Conservation (phyloP, 2,888 invertebrate genomes). For the Macaria liturata region DNA sequence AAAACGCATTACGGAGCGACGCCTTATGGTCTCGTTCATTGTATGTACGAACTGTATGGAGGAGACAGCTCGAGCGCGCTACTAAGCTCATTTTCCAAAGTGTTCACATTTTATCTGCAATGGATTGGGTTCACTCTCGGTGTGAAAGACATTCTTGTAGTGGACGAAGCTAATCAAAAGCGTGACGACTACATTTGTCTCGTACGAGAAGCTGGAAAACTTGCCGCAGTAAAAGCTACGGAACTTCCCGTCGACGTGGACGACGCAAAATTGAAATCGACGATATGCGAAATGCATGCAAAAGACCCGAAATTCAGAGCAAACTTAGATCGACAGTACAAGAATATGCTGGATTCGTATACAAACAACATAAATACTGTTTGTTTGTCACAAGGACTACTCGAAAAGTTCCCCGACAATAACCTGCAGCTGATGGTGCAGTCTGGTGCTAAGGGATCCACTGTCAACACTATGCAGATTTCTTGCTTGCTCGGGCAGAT, state of each 20-base stretch:
- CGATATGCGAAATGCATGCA: constrained; percentile 87
- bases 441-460: constrained; percentile 99
- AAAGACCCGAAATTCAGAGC: constrained; percentile 90
- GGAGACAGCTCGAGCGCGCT: constrained; percentile 91
- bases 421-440: constrained; percentile 99
- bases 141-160: constrained; percentile 96
- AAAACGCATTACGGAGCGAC: constrained; percentile 99
- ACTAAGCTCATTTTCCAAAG: constrained; percentile 94
- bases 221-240: constrained; percentile 87
- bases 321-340: constrained; percentile 92
- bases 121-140: constrained; percentile 97
- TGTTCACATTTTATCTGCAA: constrained; percentile 96
- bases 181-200: constrained; percentile 87
- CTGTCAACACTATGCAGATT: constrained; percentile 99
- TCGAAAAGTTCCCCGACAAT: constrained; percentile 95
- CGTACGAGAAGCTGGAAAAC: constrained; percentile 85
- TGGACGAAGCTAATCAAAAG: constrained; percentile 87
- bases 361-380: constrained; percentile 95
- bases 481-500: constrained; percentile 99
- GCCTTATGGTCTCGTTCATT: constrained; percentile 96
- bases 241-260: constrained; percentile 85
- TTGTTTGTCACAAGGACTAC: constrained; percentile 92
- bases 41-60: constrained; percentile 97
- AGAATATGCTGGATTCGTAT: constrained; percentile 89
- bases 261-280: constrained; percentile 83